Evolutionary conservation across 2,888 invertebrate species (phyloP).

Genomic region (Eristalis intricaria): DNA sequence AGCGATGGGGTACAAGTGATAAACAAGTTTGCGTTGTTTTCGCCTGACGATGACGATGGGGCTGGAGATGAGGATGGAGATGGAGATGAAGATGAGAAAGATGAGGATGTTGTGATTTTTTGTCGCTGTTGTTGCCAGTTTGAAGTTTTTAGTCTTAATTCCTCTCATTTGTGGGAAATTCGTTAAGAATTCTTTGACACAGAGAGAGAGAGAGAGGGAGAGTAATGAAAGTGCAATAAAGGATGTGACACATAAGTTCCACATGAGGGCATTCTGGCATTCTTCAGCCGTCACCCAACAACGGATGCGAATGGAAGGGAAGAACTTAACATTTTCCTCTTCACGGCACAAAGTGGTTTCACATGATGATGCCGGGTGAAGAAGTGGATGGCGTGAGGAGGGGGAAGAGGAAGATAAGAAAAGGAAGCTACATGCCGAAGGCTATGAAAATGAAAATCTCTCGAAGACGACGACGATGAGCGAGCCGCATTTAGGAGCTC

Average conservation of each 20-base stretch:
- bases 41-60: neutral
- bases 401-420: neutral
- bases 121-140: constrained; percentile 2
- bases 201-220: neutral
- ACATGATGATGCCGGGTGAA: neutral
- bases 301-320: neutral
- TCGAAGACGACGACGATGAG: constrained; percentile 14
- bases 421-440: neutral
- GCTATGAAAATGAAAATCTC: neutral
- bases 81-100: neutral
- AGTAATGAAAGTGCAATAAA: constrained; percentile 43
- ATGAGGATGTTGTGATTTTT: neutral
- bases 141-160: constrained; percentile 13
- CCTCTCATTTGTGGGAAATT: constrained; percentile 19
- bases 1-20: neutral
- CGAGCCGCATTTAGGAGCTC: neutral
- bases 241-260: constrained; percentile 40
- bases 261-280: constrained; percentile 33
- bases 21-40: neutral
- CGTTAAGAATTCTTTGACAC: constrained; percentile 8
- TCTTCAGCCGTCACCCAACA: neutral
- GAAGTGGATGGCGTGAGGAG: neutral
- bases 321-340: constrained; percentile 20
- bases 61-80: neutral
- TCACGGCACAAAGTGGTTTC: constrained; percentile 21